phyloP scores from a whole-genome alignment of 2,888 invertebrate genomes.

The Mechanitis mazaeus region DNA sequence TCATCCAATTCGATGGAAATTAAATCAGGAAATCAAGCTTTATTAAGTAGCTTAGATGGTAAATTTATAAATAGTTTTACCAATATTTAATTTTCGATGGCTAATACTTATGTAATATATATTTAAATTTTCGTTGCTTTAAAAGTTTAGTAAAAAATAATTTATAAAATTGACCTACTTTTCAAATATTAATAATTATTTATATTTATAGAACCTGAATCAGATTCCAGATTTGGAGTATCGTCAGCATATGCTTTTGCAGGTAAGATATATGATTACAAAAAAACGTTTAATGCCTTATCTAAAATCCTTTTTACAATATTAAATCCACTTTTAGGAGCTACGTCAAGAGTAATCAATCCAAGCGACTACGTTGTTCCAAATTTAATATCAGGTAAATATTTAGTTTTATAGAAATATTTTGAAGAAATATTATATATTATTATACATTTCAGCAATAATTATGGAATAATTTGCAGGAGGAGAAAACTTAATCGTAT shows the following conservation, averaged over 20 bases:
- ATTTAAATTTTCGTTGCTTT: not conserved
- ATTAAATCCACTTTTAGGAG: slow-evolving; percentile 35
- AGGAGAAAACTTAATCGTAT: slow-evolving; percentile 36
- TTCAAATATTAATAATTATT: not conserved
- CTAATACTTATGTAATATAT: no score
- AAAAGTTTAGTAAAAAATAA: not conserved
- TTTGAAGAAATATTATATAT: not conserved
- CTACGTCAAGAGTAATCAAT: slow-evolving; percentile 40
- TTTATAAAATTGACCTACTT: not conserved
- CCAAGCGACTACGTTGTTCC: slow-evolving; percentile 41
- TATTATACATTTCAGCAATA: no score
- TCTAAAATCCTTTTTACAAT: no score
- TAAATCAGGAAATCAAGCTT: no score
- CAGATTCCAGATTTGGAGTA: slow-evolving; percentile 10
- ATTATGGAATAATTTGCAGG: slow-evolving; percentile 34
- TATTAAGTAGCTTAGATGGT: no score
- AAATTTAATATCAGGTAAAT: slow-evolving; percentile 41
- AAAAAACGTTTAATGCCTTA: no score
- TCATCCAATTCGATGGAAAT: no score
- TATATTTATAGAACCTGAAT: slow-evolving; percentile 3
- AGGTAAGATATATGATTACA: not conserved
- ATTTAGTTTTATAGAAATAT: not conserved
- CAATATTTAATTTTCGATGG: no score
- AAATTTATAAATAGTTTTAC: no score
- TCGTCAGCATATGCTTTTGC: slow-evolving; percentile 14